Percentiles rank a stretch among this genome's conserved stretches.
Conservation (phyloP, 2,888 invertebrate species). For the Xestia sexstrigata region DNA sequence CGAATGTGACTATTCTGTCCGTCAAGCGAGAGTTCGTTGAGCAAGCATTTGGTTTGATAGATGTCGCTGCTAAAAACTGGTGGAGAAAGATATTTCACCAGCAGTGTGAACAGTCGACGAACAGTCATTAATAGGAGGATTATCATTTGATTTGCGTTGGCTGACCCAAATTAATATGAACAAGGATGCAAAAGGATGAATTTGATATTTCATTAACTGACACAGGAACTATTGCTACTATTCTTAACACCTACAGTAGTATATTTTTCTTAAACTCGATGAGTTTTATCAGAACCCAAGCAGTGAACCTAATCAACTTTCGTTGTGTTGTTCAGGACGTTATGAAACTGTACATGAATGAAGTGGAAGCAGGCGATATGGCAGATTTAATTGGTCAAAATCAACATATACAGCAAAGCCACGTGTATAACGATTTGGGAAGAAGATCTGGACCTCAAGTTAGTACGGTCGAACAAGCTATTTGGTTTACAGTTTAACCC, state of each 20-base stretch:
- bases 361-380: conserved; percentile 67
- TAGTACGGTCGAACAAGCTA: no score
- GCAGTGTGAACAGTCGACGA: no score
- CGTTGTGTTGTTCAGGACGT: conserved; percentile 45
- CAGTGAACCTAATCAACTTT: not conserved
- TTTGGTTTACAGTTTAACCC: no score
- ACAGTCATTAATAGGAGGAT: no score
- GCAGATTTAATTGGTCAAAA: conserved; percentile 72
- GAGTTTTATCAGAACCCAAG: no score
- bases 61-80: not conserved
- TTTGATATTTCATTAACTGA: no score
- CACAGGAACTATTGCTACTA: no score
- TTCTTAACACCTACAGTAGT: no score
- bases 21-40: not conserved
- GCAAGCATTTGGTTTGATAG: not conserved
- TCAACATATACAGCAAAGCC: conserved; percentile 70
- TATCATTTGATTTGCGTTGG: no score
- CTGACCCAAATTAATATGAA: no score
- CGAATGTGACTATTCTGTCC: not conserved
- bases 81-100: not conserved
- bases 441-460: conserved; percentile 75
- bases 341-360: conserved; percentile 52
- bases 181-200: no score
- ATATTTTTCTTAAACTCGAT: no score
- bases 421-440: conserved; percentile 71